phyloP scores from a whole-genome alignment of 2,113 vertebrate genomes.

The Pleuronectes platessa region DNA sequence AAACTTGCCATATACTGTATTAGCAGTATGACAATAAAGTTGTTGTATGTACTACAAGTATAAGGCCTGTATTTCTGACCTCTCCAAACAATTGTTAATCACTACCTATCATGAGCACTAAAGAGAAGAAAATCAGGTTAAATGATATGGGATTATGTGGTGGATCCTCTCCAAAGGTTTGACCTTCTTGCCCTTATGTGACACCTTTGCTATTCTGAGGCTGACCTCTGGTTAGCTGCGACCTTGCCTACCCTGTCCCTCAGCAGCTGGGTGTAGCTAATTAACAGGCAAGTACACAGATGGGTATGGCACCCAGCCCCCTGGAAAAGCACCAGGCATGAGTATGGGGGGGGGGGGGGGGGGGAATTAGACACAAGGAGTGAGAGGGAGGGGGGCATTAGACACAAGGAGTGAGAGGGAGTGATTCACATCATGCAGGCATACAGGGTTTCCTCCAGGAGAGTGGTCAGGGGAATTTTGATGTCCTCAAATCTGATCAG shows the following conservation, averaged over 20 bases:
- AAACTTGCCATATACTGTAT: neutral
- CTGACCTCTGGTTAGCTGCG: conserved; percentile 51
- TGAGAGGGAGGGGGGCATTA: neutral
- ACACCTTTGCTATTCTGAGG: conserved; percentile 49
- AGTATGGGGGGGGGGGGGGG: neutral
- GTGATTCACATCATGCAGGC: neutral
- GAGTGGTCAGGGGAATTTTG: neutral
- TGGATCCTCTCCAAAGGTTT: conserved; percentile 37
- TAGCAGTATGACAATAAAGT: neutral
- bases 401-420: neutral
- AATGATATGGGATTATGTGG: conserved; percentile 6
- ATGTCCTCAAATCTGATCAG: no score
- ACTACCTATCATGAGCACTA: neutral
- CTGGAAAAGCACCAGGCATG: conserved; percentile 33
- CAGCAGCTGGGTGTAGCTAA: conserved; percentile 66
- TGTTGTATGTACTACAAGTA: no score
- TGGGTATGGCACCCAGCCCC: conserved; percentile 33
- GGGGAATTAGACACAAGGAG: neutral
- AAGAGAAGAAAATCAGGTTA: conserved; percentile 14
- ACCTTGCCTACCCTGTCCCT: conserved; percentile 37
- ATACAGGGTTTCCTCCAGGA: neutral
- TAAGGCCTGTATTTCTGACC: neutral
- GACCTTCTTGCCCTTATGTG: conserved; percentile 33
- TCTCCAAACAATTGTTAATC: neutral
- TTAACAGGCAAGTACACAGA: conserved; percentile 53